These are phyloP conservation scores for Tachystola acroxantha DNA, from an alignment of 2,888 invertebrate genomes.

Conservation along the genomic window DNA sequence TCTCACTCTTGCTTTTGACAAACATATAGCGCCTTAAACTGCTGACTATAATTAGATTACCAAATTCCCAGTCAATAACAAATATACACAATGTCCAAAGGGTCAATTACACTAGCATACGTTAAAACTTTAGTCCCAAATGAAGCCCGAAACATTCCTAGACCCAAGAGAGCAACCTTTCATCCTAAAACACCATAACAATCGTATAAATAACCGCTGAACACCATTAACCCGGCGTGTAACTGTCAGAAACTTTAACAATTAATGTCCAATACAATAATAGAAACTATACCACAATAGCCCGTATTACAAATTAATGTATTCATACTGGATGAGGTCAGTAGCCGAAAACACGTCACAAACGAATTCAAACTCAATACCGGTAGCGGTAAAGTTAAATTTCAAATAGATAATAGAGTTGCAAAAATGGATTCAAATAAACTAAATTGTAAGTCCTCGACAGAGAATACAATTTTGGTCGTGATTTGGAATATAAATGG, in stretches of 20 bases:
- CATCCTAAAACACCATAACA: slow-evolving; percentile 56
- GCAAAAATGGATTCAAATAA: slow-evolving; percentile 12
- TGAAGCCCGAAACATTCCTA: slow-evolving; percentile 33
- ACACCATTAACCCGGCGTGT: slow-evolving; percentile 60
- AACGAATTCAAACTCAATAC: slow-evolving; percentile 17
- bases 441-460: slow-evolving; percentile 15
- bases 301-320: slow-evolving; percentile 68
- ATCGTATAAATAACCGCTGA: slow-evolving; percentile 55
- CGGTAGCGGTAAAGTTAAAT: not conserved
- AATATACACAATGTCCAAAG: slow-evolving; percentile 17
- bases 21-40: too few species aligned
- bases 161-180: slow-evolving; percentile 28
- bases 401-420: not conserved
- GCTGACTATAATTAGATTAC: too few species aligned
- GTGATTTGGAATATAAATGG: slow-evolving; percentile 8
- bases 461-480: slow-evolving; percentile 18
- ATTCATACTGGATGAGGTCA: slow-evolving; percentile 60
- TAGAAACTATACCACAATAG: slow-evolving; percentile 67
- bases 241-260: slow-evolving; percentile 68
- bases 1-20: too few species aligned
- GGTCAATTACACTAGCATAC: slow-evolving; percentile 35
- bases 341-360: slow-evolving; percentile 38
- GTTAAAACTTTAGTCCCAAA: slow-evolving; percentile 18
- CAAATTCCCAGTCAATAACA: too few species aligned
- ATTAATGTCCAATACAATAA: slow-evolving; percentile 63